Evolutionary conservation across 2,797 vertebrate species (phyloP), one percentile per base, ranked within the genome.

Genomic region (Artibeus jamaicensis): DNA sequence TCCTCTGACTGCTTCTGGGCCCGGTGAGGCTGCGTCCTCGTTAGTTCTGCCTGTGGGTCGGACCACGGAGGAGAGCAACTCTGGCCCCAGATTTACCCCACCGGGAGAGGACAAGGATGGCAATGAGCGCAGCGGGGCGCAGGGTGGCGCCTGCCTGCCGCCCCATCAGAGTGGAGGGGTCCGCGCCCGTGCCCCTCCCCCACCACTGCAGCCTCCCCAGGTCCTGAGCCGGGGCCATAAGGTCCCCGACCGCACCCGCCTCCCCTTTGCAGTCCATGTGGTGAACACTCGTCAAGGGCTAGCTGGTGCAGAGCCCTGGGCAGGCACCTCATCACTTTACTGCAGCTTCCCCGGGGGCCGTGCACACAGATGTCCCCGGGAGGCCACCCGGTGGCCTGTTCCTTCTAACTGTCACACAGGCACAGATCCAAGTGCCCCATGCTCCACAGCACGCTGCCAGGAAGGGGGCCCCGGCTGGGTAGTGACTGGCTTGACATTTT

Each of bases 151-250:
- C 53, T 55, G 29, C 59, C 59, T 29, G 2, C 14, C 26, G 2
- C 6, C 11, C 59, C 59, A 62, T 14, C 26, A 29, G 10, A 12
- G 29, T 26, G 11, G 11, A 32, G 59, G 59, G 26, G 29, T 12
- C 59, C 9, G 2, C 4, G 15, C 57, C 24, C 24, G 26, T 3
- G 19, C 57, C 53, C 57, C 57, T 12, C 57, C 15, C 57, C 57
- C 26, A 59, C 57, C 74, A 18, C 59, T 1, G 1, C 6, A 19
- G n/a, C 11, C 42, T 1, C 21, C 0, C 15, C 8, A 9, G 87
- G 9, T 22, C 50, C 14, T 4, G 59, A 62, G 6, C 19, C 0
- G 0, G 6, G 7, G 2, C 59, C 0, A 0, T 18, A 12, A 0
- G 87, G 44, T 42, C 39, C 42, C 39, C 39, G 39, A 42, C 39